Percentiles rank a stretch among this genome's conserved stretches.
These are phyloP conservation scores for Speoplatyrhinus poulsoni DNA, from an alignment of 2,113 vertebrate genomes.

Conservation along the genomic window DNA sequence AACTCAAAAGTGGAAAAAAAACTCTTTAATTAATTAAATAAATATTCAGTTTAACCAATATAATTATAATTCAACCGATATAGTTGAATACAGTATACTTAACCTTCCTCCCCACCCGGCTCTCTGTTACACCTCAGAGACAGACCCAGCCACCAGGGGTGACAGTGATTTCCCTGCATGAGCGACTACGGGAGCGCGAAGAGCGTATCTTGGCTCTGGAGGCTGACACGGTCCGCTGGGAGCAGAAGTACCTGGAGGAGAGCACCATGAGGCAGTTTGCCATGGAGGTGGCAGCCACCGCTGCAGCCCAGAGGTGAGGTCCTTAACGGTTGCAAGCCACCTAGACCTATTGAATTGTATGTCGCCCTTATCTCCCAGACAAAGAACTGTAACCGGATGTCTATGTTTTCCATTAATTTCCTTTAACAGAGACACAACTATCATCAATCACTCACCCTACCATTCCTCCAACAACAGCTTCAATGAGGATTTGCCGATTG, in stretches of 20 bases:
- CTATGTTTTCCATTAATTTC: background rate
- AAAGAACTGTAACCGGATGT: background rate
- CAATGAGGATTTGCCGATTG: conserved; percentile 88
- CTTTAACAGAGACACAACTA: conserved; percentile 87
- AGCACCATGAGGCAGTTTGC: conserved; percentile 98
- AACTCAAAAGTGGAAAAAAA: too few species aligned
- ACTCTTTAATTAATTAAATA: too few species aligned
- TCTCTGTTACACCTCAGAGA: conserved; percentile 73
- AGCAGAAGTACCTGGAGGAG: conserved; percentile 97
- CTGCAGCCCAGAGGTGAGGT: conserved; percentile 86
- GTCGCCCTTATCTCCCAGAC: background rate
- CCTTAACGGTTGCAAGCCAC: fast-evolving
- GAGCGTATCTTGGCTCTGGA: conserved; percentile 94
- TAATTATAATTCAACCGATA: too few species aligned
- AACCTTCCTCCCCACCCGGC: background rate
- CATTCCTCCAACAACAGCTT: conserved; percentile 96
- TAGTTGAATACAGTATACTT: background rate
- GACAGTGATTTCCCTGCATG: conserved; percentile 84
- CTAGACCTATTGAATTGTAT: background rate
- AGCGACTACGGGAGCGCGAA: conserved; percentile 91
- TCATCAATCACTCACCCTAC: conserved; percentile 94
- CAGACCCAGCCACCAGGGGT: conserved; percentile 68
- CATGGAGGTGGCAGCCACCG: conserved; percentile 95
- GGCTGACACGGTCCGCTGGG: conserved; percentile 98
- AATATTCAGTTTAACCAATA: too few species aligned